Conservation (phyloP, 2,888 invertebrate species). For the Ganaspis brasiliensis region DNA sequence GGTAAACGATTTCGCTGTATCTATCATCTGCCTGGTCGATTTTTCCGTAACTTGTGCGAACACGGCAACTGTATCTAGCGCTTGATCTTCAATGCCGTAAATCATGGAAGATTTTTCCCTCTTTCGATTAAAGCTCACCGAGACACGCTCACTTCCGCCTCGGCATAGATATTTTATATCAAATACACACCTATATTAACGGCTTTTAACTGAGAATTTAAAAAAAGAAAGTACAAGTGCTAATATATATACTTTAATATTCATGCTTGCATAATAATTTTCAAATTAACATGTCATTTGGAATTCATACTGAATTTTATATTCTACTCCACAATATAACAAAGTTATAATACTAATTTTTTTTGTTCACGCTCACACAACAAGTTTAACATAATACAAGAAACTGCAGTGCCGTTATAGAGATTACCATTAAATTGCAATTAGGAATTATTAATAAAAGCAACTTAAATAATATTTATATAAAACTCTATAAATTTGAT, state of each 20-base stretch:
- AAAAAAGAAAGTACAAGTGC: not conserved
- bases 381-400: too few species aligned
- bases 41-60: slow-evolving; percentile 43
- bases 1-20: slow-evolving; percentile 42
- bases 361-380: too few species aligned
- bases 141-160: slow-evolving; percentile 40
- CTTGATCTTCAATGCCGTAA: slow-evolving; percentile 54
- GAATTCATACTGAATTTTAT: slow-evolving; percentile 5
- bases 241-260: slow-evolving; percentile 14
- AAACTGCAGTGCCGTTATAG: too few species aligned
- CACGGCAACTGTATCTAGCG: slow-evolving; percentile 43
- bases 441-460: too few species aligned
- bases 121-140: slow-evolving; percentile 50
- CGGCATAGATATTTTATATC: slow-evolving; percentile 7
- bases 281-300: slow-evolving; percentile 11
- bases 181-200: slow-evolving; percentile 13
- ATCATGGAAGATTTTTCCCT: slow-evolving; percentile 54
- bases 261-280: slow-evolving; percentile 1
- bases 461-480: too few species aligned
- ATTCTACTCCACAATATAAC: too few species aligned
- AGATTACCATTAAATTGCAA: too few species aligned
- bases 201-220: slow-evolving; percentile 12
- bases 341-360: too few species aligned
- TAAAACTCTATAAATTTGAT: too few species aligned
- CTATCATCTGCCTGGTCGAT: slow-evolving; percentile 51